Evolutionary conservation across 2,113 vertebrate genomes (phyloP).

Genomic region (Campylomormyrus numenius): DNA sequence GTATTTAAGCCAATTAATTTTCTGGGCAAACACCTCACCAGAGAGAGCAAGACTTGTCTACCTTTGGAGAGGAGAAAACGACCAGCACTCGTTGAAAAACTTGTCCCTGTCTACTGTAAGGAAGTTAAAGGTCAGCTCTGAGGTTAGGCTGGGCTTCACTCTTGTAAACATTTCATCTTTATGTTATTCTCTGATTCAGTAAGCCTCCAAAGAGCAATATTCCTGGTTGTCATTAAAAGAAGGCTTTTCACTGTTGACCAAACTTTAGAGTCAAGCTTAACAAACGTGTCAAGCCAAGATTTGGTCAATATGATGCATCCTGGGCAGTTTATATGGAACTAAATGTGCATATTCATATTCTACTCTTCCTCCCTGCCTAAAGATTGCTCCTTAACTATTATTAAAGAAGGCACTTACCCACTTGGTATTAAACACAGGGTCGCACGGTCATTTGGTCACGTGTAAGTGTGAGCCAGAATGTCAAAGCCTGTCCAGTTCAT

Average conservation of each 20-base stretch:
- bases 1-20: conserved; percentile 13
- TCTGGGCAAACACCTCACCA: neutral
- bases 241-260: neutral
- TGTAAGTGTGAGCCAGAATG: neutral
- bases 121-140: neutral
- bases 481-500: conserved; percentile 4
- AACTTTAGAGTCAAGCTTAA: neutral
- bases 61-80: neutral
- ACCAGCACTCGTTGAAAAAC: neutral
- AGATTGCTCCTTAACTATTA: neutral
- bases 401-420: neutral
- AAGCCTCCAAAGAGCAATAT: neutral
- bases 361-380: neutral
- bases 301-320: neutral
- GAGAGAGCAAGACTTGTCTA: neutral
- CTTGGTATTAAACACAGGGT: neutral
- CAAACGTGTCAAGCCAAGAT: neutral
- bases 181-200: neutral
- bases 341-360: neutral
- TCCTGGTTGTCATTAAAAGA: neutral
- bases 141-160: neutral
- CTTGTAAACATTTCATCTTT: conserved; percentile 3
- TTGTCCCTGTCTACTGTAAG: neutral
- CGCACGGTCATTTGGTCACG: neutral
- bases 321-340: neutral